Evolutionary conservation across 2,797 vertebrate genomes (phyloP), one percentile per base, ranked within the genome.

Genomic region (Euthynnus affinis): DNA sequence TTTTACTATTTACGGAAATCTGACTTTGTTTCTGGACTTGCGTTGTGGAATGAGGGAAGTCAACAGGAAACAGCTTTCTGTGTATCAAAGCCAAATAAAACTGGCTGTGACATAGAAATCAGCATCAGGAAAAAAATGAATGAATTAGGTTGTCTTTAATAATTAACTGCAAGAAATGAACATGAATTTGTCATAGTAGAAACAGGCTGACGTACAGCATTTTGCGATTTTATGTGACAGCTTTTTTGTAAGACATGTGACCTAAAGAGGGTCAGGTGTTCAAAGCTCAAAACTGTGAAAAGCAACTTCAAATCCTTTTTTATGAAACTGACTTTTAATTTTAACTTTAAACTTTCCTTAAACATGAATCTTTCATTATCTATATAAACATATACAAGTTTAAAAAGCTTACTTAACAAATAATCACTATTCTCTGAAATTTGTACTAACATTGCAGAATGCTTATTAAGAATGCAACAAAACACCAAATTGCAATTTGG

Each of bases 21-120:
- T 68, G 59, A 87, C 71, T 49, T 49, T 77, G 23, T 76, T 80
- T 87, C 76, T 65, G 2, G 67, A 53, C 61, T 48, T 27, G 14
- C 59, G 23, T 63, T 67, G 44, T 68, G 73, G 69, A 85, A 79
- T 82, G 52, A 80, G 17, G 81, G 74, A 89, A 71, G 83, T 86
- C 61, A 75, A 71, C 73, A 89, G 92, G 89, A 91, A 89, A 88
- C 27, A 27, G n/a, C n/a, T n/a, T n/a, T n/a, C n/a, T n/a, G n/a
- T n/a, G n/a, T n/a, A n/a, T n/a, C n/a, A n/a, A n/a, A n/a, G n/a
- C n/a, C 65, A 42, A 14, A 59, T 55, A 53, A 69, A 83, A 78
- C 23, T 3, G 1, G 56, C 4, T 29, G 5, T 46, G 44, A 51
- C 59, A 46, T 9, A 13, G 5, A 53, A 42, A 65, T 29, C 52